phyloP scores from a whole-genome alignment of 1,140 invertebrate species.

The Listronotus bonariensis region DNA sequence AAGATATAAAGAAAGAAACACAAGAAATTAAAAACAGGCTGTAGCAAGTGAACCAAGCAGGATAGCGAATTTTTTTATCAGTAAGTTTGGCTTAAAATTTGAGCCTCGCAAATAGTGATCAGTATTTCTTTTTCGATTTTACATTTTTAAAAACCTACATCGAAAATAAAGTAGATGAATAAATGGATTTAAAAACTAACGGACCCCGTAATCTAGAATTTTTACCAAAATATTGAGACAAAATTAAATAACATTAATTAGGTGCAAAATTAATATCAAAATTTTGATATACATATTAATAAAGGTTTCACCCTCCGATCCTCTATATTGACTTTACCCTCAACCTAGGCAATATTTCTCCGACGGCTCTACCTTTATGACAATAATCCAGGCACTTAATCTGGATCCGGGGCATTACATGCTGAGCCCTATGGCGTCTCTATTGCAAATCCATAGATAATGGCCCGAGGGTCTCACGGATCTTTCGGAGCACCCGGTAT shows the following conservation, averaged over 20 bases:
- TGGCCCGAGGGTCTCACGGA: slow-evolving; percentile 14
- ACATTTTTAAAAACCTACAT: too few relatives aligned
- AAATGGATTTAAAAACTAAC: too few relatives aligned
- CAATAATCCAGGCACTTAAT: slow-evolving; percentile 40
- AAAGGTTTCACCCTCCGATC: neutral
- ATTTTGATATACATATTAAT: slow-evolving; percentile 11
- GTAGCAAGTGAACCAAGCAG: too few relatives aligned
- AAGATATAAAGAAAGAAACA: too few relatives aligned
- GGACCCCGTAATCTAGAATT: too few relatives aligned
- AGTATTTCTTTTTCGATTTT: too few relatives aligned
- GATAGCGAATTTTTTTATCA: too few relatives aligned
- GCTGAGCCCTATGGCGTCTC: slow-evolving; percentile 23
- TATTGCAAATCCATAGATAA: slow-evolving; percentile 38
- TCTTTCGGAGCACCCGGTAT: slow-evolving; percentile 14
- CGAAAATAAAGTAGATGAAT: too few relatives aligned
- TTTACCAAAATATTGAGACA: neutral
- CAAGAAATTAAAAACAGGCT: too few relatives aligned
- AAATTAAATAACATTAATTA: neutral
- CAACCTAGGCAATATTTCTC: slow-evolving; percentile 26
- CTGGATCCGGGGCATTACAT: slow-evolving; percentile 34
- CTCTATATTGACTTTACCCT: slow-evolving; percentile 3
- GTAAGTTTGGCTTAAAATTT: too few relatives aligned
- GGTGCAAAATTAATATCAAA: neutral
- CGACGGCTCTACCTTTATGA: slow-evolving; percentile 28
- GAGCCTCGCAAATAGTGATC: too few relatives aligned